Percentiles rank a stretch among this genome's conserved stretches.
Evolutionary conservation across 1,140 invertebrate genomes (phyloP).

Genomic region (Adoxophyes honmai): DNA sequence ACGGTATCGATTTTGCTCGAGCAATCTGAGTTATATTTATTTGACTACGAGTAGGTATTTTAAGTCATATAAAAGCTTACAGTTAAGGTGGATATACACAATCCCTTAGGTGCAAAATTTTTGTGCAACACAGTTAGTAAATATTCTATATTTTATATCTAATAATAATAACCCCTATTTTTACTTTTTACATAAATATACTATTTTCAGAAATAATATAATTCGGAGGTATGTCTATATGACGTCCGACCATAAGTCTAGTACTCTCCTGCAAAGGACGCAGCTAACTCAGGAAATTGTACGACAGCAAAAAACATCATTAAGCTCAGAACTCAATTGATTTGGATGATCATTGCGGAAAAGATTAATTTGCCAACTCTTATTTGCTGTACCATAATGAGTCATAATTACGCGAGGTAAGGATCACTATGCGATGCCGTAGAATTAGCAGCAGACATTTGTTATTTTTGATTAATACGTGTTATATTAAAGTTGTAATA

Average conservation of each 20-base stretch:
- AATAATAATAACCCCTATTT: too few relatives aligned
- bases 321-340: slow-evolving; percentile 9
- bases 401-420: not conserved
- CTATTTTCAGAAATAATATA: too few relatives aligned
- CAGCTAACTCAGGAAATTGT: slow-evolving; percentile 31
- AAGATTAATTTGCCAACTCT: not conserved
- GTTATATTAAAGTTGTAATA: slow-evolving; percentile 7
- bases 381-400: not conserved
- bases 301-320: slow-evolving; percentile 29
- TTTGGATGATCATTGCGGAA: slow-evolving; percentile 16
- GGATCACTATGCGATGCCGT: not conserved
- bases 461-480: not conserved
- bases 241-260: slow-evolving; percentile 19
- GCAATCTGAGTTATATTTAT: too few relatives aligned
- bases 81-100: too few relatives aligned
- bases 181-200: too few relatives aligned
- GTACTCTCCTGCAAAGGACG: slow-evolving; percentile 30
- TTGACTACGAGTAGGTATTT: too few relatives aligned
- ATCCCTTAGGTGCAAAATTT: too few relatives aligned
- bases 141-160: too few relatives aligned
- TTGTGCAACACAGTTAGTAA: too few relatives aligned
- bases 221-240: too few relatives aligned
- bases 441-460: not conserved
- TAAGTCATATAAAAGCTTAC: too few relatives aligned
- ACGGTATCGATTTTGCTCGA: too few relatives aligned